phyloP scores from a whole-genome alignment of 2,113 vertebrate genomes.

The Progne subis region DNA sequence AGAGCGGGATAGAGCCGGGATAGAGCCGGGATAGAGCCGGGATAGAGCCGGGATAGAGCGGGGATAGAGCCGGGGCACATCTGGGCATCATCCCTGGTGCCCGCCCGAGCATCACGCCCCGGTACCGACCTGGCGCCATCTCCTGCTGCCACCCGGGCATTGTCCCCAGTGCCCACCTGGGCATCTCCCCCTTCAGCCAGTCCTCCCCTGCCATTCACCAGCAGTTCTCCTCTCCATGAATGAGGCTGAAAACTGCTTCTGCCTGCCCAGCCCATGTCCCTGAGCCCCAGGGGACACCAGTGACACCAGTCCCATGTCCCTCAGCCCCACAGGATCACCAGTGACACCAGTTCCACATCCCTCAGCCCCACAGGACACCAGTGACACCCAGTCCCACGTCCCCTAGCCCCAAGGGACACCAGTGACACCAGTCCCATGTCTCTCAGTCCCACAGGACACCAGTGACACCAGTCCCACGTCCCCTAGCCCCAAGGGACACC shows the following conservation, averaged over 20 bases:
- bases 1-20: fast-evolving
- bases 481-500: fast-evolving
- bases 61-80: not conserved
- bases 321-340: too few species aligned
- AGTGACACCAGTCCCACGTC: too few species aligned
- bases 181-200: too few species aligned
- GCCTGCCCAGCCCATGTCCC: not conserved
- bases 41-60: fast-evolving
- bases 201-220: fast-evolving
- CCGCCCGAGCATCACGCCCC: not conserved
- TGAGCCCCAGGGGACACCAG: fast-evolving
- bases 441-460: too few species aligned
- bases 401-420: fast-evolving
- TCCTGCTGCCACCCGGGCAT: not conserved
- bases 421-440: too few species aligned
- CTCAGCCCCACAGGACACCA: too few species aligned
- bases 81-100: not conserved
- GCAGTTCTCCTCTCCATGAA: not conserved
- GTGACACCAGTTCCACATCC: too few species aligned
- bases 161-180: not conserved
- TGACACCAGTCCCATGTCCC: fast-evolving
- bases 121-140: not conserved
- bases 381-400: too few species aligned
- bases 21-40: fast-evolving
- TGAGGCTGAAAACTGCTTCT: fast-evolving